phyloP scores from a whole-genome alignment of 2,113 vertebrate species.

The Manacus vitellinus region DNA sequence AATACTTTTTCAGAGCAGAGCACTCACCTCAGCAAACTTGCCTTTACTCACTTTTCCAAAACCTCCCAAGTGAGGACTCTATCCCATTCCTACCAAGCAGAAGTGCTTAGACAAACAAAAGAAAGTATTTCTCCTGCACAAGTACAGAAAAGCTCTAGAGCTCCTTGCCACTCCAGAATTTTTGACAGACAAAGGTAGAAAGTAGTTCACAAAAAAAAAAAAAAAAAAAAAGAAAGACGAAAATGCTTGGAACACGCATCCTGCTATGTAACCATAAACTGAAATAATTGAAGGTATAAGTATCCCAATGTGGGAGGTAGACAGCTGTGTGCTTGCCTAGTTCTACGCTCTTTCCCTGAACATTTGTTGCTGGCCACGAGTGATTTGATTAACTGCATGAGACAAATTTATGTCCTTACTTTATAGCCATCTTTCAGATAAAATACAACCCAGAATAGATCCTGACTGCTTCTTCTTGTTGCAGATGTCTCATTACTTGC shows the following conservation, averaged over 20 bases:
- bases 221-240: fast-evolving
- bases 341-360: not conserved
- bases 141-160: not conserved
- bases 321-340: not conserved
- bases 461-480: not conserved
- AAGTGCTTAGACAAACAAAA: not conserved
- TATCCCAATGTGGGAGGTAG: not conserved
- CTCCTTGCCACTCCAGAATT: not conserved
- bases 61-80: not conserved
- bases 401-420: not conserved
- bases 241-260: not conserved
- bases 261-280: not conserved
- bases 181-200: not conserved
- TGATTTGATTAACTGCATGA: not conserved
- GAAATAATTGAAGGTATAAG: not conserved
- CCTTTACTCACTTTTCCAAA: not conserved
- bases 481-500: not conserved
- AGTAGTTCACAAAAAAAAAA: not conserved
- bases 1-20: not conserved
- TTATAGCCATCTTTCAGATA: not conserved
- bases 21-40: not conserved
- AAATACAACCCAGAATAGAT: not conserved
- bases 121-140: not conserved
- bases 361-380: not conserved
- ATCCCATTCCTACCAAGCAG: not conserved